phyloP scores from a whole-genome alignment of 37 sponge, comb jelly and placozoan species.

The Corticium candelabrum region DNA sequence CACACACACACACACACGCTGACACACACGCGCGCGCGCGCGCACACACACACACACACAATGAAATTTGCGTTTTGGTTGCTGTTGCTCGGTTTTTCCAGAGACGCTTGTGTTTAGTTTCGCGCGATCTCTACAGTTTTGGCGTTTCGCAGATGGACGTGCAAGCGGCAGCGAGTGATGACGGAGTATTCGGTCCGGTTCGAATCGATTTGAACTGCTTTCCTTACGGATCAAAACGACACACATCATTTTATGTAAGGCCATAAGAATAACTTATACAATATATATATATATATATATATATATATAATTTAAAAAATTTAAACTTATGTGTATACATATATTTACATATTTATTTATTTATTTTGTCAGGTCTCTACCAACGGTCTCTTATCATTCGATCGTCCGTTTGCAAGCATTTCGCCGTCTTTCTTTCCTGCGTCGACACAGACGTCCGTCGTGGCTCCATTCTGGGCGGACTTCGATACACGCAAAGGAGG shows the following conservation, averaged over 20 bases:
- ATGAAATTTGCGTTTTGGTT: too few species aligned
- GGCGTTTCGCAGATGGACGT: background rate
- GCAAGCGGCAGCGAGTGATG: background rate
- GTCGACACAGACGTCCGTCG: constrained; percentile 2
- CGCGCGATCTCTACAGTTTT: too few species aligned
- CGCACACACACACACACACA: too few species aligned
- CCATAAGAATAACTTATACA: too few species aligned
- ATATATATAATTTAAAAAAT: too few species aligned
- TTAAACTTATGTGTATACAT: too few species aligned
- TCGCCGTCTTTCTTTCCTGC: constrained; percentile 35
- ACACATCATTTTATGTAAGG: background rate
- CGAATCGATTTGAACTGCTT: background rate
- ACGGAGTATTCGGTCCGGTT: background rate
- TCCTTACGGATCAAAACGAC: background rate
- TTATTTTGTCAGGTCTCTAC: constrained; percentile 31
- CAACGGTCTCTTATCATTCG: constrained; percentile 40
- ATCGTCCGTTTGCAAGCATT: constrained; percentile 13
- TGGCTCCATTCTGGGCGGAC: constrained; percentile 46
- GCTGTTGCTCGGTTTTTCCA: too few species aligned
- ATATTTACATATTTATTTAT: too few species aligned
- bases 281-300: too few species aligned
- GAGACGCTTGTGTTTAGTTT: too few species aligned
- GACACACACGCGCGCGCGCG: too few species aligned
- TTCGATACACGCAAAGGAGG: constrained; percentile 33
- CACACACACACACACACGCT: too few species aligned